Evolutionary conservation across 2,113 vertebrate species (phyloP), one percentile per base, ranked within the genome.

Genomic region (Brevimyrus niger): DNA sequence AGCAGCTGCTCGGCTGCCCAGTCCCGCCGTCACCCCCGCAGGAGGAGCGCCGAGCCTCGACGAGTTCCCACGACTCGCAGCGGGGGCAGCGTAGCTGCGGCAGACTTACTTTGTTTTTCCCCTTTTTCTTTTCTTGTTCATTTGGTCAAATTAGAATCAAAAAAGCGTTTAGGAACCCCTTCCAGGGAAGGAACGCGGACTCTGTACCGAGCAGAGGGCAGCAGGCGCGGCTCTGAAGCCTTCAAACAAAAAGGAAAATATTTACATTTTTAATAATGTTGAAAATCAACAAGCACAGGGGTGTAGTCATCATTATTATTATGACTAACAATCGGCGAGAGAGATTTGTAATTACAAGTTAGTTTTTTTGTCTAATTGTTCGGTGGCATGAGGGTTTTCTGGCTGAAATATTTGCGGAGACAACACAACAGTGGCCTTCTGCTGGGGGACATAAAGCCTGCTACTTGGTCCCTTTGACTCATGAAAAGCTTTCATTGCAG

Each of bases 341-440:
- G 73, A 80, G 35, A 80, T 80, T 80, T 80, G 73, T 80, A 80
- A 80, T 80, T 80, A 35, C 73, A 80, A 80, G 73, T 42, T 80
- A 38, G 73, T 19, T 80, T 80, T 80, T 80, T 38, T 80, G 35
- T 80, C 38, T 38, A 42, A 35, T 80, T 42, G 13, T 80, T 80
- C 9, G 73, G 73, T 42, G 73, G 35, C 73, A 42, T 42, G 73
- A 80, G 73, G 73, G 13, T 80, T 80, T 80, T 80, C 35, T 35
- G 73, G 73, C 73, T 80, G 73, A 80, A 80, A 87, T 44, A 50
- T 0, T 84, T 84, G 38, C n/a, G 27, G 19, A 0, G 44, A 84
- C 82, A 46, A 44, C 38, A 50, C 21, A 65, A 17, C 83, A 65
- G 47, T 89, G 87, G 91, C 83, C 73, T 46, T 84, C 42, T 46